phyloP scores from a whole-genome alignment of 2,888 invertebrate species.

The Aspidiotus destructor region DNA sequence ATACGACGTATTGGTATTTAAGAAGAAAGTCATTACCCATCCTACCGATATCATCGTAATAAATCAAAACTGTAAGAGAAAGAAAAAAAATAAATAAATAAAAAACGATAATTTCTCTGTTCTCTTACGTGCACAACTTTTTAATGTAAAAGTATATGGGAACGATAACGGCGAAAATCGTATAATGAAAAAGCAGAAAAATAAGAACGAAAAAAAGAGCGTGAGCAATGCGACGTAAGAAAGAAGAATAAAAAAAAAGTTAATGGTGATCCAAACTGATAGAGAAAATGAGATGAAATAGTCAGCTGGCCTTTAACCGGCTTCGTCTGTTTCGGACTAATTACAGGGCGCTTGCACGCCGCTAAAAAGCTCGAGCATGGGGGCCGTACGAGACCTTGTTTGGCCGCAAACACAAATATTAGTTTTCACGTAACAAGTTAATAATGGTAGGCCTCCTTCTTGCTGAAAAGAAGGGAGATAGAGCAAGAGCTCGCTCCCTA shows the following conservation, averaged over 20 bases:
- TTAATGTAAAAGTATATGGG: neutral
- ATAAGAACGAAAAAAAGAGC: slow-evolving; percentile 12
- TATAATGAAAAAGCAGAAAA: slow-evolving; percentile 26
- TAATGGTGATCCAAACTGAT: slow-evolving; percentile 25
- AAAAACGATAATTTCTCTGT: neutral
- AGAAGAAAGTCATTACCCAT: neutral
- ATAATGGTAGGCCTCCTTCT: slow-evolving; percentile 25
- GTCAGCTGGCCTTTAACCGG: slow-evolving; percentile 28
- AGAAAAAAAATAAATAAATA: neutral
- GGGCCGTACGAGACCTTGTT: slow-evolving; percentile 29
- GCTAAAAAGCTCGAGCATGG: slow-evolving; percentile 29
- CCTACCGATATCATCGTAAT: neutral
- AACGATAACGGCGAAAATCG: slow-evolving; percentile 19
- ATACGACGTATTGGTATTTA: slow-evolving; percentile 4
- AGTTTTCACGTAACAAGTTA: slow-evolving; percentile 33
- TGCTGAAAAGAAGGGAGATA: slow-evolving; percentile 22
- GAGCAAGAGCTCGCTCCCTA: slow-evolving; percentile 27
- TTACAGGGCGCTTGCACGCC: slow-evolving; percentile 31
- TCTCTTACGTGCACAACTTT: neutral
- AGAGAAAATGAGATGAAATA: slow-evolving; percentile 22
- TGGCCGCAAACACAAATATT: slow-evolving; percentile 33
- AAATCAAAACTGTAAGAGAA: neutral
- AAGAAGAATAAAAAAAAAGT: slow-evolving; percentile 11
- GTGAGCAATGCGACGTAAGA: neutral
- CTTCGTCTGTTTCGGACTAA: slow-evolving; percentile 23